Percentiles rank a stretch among this genome's conserved stretches.
These are phyloP conservation scores for Bombus sibiricus DNA, from an alignment of 1,140 invertebrate species.

Conservation along the genomic window DNA sequence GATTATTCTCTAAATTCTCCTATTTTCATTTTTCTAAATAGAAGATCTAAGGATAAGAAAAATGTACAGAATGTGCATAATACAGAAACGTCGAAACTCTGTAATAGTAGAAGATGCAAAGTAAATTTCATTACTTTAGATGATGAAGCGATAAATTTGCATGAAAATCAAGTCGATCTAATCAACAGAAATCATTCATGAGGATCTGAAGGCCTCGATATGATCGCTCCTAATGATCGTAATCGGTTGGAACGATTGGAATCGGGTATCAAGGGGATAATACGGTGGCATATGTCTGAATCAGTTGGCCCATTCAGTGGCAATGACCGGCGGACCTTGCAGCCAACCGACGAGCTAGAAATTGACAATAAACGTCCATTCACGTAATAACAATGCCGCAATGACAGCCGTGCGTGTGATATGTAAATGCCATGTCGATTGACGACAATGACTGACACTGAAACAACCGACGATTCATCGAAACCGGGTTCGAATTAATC, in stretches of 20 bases:
- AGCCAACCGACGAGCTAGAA: constrained; percentile 23
- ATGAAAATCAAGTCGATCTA: too few species aligned
- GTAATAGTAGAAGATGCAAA: too few species aligned
- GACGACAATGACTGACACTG: constrained; percentile 11
- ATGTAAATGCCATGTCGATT: constrained; percentile 19
- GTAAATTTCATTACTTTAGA: too few species aligned
- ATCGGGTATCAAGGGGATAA: constrained; percentile 13
- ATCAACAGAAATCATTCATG: rapidly evolving
- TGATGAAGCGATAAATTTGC: neutral
- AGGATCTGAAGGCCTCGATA: neutral
- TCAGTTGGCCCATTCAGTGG: neutral
- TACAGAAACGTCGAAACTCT: rapidly evolving
- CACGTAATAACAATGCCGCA: constrained; percentile 24
- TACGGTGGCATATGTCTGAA: neutral
- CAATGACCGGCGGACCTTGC: constrained; percentile 39
- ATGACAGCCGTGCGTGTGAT: constrained; percentile 7
- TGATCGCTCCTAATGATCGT: neutral
- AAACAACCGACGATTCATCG: neutral
- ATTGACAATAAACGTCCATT: constrained; percentile 40
- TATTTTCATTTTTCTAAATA: too few species aligned
- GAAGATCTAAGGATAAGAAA: too few species aligned
- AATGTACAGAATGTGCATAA: too few species aligned
- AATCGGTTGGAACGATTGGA: constrained; percentile 8
- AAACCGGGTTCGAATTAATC: neutral
- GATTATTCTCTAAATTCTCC: too few species aligned